Conservation (phyloP, 2,888 invertebrate genomes). For the Gymnocheta viridis region DNA sequence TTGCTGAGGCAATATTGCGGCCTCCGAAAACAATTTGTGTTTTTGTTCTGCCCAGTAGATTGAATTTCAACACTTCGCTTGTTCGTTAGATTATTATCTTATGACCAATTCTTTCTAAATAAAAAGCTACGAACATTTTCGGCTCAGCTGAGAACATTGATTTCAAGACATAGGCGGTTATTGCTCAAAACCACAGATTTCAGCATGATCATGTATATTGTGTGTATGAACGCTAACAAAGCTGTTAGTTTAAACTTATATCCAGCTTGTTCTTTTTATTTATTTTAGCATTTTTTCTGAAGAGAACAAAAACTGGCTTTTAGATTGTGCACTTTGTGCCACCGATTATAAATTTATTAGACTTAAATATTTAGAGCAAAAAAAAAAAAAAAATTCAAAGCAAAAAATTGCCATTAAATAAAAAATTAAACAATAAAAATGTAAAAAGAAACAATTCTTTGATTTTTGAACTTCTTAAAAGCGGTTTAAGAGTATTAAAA, state of each 20-base stretch:
- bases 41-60: too few relatives aligned
- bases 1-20: too few relatives aligned
- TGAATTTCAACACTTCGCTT: too few relatives aligned
- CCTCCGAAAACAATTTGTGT: too few relatives aligned
- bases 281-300: not conserved
- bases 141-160: too few relatives aligned
- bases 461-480: conserved; percentile 6
- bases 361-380: conserved; percentile 10
- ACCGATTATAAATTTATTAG: conserved; percentile 17
- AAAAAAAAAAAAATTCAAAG: not conserved
- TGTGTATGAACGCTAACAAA: conserved; percentile 49
- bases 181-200: not conserved
- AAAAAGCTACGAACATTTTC: too few relatives aligned
- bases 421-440: not conserved
- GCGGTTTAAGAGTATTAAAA: not conserved
- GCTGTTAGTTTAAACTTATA: conserved; percentile 42
- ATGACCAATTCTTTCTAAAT: too few relatives aligned
- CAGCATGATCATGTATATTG: conserved; percentile 39
- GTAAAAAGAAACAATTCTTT: not conserved
- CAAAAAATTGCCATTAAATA: not conserved
- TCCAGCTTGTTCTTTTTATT: conserved; percentile 12
- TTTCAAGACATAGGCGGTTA: not conserved
- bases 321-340: not conserved
- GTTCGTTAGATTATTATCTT: too few relatives aligned
- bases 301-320: conserved; percentile 11